Evolutionary conservation across 2,888 invertebrate genomes (phyloP).

Genomic region (Xylophagus ater): DNA sequence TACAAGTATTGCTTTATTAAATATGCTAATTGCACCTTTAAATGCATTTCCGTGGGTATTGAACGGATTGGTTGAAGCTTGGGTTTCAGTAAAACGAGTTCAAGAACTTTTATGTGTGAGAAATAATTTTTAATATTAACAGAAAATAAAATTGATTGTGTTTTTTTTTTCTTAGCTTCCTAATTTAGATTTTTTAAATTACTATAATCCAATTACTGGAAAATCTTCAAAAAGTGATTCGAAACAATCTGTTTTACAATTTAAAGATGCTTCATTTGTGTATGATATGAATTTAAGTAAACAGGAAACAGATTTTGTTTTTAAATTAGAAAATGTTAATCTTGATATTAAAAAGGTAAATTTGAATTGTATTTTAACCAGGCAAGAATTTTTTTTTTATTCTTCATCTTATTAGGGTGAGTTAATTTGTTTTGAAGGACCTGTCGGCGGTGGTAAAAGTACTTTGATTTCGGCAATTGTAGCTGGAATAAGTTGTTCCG

Average conservation of each 20-base stretch:
- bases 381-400: not conserved
- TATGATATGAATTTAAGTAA: constrained; percentile 21
- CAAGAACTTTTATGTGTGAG: constrained; percentile 68
- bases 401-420: constrained; percentile 47
- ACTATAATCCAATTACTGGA: constrained; percentile 33
- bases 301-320: constrained; percentile 18
- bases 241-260: constrained; percentile 45
- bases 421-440: constrained; percentile 76
- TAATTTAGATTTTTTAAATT: constrained; percentile 34
- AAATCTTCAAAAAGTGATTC: constrained; percentile 34
- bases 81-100: constrained; percentile 84
- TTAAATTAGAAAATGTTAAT: constrained; percentile 32
- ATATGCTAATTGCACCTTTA: constrained; percentile 90
- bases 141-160: not conserved
- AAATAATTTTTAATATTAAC: not conserved
- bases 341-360: constrained; percentile 32
- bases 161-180: constrained; percentile 22
- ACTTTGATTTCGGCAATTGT: constrained; percentile 73
- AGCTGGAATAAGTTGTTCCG: constrained; percentile 64
- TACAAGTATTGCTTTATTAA: constrained; percentile 86
- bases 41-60: constrained; percentile 99
- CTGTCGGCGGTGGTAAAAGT: constrained; percentile 86
- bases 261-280: constrained; percentile 50
- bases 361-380: not conserved
- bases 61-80: constrained; percentile 90